These are phyloP conservation scores for Asarcornis scutulata DNA, from an alignment of 2,113 vertebrate species.

Conservation along the genomic window DNA sequence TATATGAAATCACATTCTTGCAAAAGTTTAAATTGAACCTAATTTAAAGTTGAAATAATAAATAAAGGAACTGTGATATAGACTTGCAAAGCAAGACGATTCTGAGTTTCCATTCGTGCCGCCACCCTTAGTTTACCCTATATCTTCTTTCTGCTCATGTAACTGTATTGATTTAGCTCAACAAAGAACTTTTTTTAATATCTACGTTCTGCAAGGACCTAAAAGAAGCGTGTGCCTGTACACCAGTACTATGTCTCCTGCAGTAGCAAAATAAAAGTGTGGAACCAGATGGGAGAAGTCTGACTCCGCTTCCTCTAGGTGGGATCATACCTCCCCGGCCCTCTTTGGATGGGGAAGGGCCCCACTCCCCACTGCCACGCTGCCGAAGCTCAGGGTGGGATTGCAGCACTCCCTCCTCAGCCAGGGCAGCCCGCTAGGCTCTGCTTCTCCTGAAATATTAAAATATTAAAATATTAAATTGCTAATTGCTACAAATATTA, in stretches of 20 bases:
- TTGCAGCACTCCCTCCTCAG: not conserved
- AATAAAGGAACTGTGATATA: not conserved
- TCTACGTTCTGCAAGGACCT: not conserved
- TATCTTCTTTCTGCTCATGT: constrained; percentile 12
- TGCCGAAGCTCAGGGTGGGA: not conserved
- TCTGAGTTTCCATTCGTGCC: not conserved
- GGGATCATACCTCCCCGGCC: not conserved
- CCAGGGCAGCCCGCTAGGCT: not conserved
- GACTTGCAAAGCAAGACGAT: not conserved
- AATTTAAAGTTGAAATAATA: constrained; percentile 32
- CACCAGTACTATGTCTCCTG: not conserved
- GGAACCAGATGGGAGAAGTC: not conserved
- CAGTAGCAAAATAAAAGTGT: not conserved
- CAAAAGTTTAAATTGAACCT: constrained; percentile 22
- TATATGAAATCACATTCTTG: not conserved
- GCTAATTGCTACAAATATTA: not conserved
- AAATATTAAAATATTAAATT: no score
- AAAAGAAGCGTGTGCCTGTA: not conserved
- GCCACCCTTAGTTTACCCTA: not conserved
- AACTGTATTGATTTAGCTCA: constrained; percentile 2
- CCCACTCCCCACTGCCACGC: fast-evolving
- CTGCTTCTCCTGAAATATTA: no score
- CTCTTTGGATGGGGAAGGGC: not conserved
- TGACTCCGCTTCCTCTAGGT: not conserved
- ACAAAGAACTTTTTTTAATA: constrained; percentile 4